Evolutionary conservation across 2,113 vertebrate species (phyloP).

Genomic region (Anseranas semipalmata): DNA sequence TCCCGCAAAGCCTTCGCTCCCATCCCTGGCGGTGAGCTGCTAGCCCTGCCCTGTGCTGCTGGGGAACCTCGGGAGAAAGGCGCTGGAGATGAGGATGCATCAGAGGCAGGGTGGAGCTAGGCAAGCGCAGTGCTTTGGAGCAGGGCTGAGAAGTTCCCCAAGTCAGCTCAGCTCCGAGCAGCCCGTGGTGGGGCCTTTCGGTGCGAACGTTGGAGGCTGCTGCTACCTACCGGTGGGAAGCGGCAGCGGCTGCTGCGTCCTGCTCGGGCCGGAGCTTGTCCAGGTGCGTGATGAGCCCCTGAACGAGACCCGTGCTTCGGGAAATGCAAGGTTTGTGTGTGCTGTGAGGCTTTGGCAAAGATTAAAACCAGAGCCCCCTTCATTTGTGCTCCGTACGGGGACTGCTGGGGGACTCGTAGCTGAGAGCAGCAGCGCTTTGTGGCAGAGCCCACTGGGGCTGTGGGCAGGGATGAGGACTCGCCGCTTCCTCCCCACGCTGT

Average conservation of each 20-base stretch:
- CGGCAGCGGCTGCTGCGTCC: background rate
- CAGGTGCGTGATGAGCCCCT: background rate
- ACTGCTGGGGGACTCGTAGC: too few relatives aligned
- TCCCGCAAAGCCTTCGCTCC: background rate
- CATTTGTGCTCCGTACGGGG: too few relatives aligned
- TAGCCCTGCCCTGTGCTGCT: background rate
- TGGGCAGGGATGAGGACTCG: too few relatives aligned
- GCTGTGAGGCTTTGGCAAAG: too few relatives aligned
- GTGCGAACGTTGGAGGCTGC: rapidly evolving
- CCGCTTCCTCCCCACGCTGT: too few relatives aligned
- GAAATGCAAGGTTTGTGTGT: too few relatives aligned
- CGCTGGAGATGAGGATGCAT: background rate
- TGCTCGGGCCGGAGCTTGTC: background rate
- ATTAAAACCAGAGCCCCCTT: too few relatives aligned
- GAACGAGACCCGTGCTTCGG: too few relatives aligned
- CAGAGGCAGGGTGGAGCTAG: background rate
- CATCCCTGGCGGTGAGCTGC: background rate
- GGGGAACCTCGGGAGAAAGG: too few relatives aligned
- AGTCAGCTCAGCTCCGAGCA: background rate
- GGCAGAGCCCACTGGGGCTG: too few relatives aligned
- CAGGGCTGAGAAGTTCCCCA: too few relatives aligned
- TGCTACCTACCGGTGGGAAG: background rate
- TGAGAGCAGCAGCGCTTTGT: too few relatives aligned
- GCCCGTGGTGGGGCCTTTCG: rapidly evolving
- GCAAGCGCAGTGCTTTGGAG: background rate